A percentile compares a stretch with the other conserved stretches of the same genome.
These are phyloP conservation scores for Crocuta crocuta DNA, from an alignment of 2,113 vertebrate genomes.

Conservation along the genomic window DNA sequence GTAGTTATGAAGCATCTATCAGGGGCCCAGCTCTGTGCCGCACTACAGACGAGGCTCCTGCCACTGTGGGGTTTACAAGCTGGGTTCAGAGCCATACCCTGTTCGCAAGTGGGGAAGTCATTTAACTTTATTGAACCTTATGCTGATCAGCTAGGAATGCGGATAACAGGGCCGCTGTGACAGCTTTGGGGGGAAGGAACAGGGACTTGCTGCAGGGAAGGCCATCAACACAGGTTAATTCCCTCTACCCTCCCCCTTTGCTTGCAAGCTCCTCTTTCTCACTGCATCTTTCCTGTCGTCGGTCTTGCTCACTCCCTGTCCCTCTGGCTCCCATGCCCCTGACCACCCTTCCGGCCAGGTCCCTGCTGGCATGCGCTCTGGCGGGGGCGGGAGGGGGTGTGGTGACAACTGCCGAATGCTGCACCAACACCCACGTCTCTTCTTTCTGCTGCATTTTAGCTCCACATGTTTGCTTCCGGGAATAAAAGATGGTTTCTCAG, in stretches of 20 bases:
- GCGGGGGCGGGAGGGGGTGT: no score
- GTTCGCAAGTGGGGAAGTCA: neutral
- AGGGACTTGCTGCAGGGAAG: no score
- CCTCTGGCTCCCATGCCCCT: no score
- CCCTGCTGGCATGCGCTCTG: neutral
- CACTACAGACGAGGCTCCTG: no score
- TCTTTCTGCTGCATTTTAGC: neutral
- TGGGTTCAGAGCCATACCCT: no score
- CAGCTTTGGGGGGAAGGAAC: neutral
- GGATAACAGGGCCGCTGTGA: fast-evolving
- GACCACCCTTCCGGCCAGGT: neutral
- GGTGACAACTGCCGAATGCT: neutral
- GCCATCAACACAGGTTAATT: fast-evolving
- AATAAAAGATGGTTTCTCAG: neutral
- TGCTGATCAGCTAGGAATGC: neutral
- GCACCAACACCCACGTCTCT: neutral
- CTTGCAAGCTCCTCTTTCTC: neutral
- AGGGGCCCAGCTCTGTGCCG: fast-evolving
- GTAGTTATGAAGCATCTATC: neutral
- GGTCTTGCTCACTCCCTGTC: neutral
- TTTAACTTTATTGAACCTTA: neutral
- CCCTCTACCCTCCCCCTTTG: neutral
- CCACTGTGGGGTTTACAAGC: fast-evolving
- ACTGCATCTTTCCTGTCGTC: neutral
- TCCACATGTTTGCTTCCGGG: neutral